Evolutionary conservation across 2,888 invertebrate species (phyloP).

Genomic region (Himalopsyche anomala): DNA sequence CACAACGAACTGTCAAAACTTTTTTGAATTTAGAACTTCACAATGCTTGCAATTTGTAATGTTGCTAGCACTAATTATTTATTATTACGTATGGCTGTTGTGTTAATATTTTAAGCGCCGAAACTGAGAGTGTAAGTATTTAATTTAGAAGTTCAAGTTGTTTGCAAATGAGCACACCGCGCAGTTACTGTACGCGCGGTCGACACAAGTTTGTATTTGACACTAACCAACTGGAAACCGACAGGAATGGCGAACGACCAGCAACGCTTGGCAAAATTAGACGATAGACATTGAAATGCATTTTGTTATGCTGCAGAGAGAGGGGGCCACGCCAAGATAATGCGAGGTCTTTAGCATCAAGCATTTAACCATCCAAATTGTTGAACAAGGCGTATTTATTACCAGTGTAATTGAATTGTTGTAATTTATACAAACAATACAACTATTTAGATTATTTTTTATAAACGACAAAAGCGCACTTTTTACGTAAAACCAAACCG

Average conservation of each 20-base stretch:
- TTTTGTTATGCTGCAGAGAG: background rate
- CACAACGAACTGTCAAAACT: slow-evolving; percentile 24
- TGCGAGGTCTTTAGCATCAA: background rate
- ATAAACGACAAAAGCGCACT: no score
- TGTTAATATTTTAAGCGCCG: background rate
- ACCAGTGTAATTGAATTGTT: no score
- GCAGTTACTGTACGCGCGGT: background rate
- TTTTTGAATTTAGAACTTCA: slow-evolving; percentile 20
- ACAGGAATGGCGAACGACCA: background rate
- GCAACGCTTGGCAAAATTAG: slow-evolving; percentile 4
- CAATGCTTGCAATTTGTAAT: background rate
- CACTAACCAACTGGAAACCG: background rate
- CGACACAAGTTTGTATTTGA: slow-evolving; percentile 5
- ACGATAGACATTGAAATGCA: slow-evolving; percentile 35
- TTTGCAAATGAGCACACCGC: slow-evolving; percentile 4
- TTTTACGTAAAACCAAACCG: no score
- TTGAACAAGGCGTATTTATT: no score
- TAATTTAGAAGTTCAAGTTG: background rate
- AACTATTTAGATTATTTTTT: no score
- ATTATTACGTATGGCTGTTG: background rate
- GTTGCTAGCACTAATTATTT: slow-evolving; percentile 19
- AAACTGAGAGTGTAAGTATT: slow-evolving; percentile 11
- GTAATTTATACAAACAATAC: no score
- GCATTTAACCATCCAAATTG: background rate
- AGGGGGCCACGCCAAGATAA: background rate